Percentiles rank a stretch among this genome's conserved stretches.
Evolutionary conservation across 2,113 vertebrate species (phyloP).

Genomic region (Axis porcinus): DNA sequence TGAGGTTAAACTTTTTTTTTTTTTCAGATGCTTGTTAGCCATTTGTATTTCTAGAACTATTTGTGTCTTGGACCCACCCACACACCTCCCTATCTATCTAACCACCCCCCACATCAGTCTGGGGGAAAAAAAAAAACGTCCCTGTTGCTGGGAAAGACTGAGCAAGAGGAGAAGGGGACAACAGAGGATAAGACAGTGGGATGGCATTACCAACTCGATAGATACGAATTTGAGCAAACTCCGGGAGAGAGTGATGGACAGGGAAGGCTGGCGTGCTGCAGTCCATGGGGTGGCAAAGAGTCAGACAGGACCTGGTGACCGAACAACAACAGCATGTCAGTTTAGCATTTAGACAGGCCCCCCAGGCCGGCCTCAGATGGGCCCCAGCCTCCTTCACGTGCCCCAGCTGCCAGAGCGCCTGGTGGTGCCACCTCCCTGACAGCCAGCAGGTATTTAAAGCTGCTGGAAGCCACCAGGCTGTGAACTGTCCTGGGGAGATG

Average conservation of each 20-base stretch:
- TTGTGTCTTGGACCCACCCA: background rate
- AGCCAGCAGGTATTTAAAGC: background rate
- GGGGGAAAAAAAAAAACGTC: background rate
- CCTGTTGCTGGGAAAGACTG: background rate
- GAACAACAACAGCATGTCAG: background rate
- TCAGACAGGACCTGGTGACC: background rate
- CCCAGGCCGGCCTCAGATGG: background rate
- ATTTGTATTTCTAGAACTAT: background rate
- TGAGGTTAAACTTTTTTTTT: background rate
- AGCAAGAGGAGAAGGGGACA: background rate
- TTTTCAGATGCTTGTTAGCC: background rate
- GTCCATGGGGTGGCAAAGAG: background rate
- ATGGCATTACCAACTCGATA: background rate
- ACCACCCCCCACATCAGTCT: fast-evolving
- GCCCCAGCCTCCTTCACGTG: background rate
- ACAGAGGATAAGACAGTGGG: background rate
- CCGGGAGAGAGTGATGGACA: background rate
- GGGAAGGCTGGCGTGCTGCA: background rate
- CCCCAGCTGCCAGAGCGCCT: background rate
- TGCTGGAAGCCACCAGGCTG: background rate
- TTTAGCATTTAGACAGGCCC: background rate
- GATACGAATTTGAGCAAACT: background rate
- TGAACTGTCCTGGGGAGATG: fast-evolving
- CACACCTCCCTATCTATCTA: background rate
- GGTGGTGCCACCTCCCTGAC: background rate